phyloP scores from a whole-genome alignment of 2,888 invertebrate genomes.

The Ceramica pisi region DNA sequence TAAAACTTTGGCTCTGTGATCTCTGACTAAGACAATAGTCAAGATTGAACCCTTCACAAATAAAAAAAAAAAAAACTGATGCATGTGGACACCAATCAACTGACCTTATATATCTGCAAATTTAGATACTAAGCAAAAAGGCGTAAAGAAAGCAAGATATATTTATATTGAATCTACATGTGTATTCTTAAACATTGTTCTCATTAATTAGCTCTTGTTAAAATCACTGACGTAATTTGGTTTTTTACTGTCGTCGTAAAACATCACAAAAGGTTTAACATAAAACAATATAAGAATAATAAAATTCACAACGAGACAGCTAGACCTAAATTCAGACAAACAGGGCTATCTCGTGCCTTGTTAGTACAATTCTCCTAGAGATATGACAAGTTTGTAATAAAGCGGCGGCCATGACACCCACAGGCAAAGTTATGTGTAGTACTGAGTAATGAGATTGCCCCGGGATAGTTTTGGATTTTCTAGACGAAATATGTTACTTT shows the following conservation, averaged over 20 bases:
- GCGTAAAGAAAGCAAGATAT: not conserved
- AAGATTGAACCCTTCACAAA: no score
- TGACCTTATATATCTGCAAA: no score
- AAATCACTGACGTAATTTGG: no score
- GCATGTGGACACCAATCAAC: not conserved
- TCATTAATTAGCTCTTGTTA: not conserved
- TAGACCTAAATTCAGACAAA: slow-evolving; percentile 19
- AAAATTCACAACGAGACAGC: slow-evolving; percentile 29
- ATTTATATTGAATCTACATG: not conserved
- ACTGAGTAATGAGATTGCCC: slow-evolving; percentile 36
- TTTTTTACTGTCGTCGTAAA: not conserved
- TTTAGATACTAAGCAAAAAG: not conserved
- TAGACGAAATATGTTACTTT: slow-evolving; percentile 10
- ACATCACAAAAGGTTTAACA: not conserved
- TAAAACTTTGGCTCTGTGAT: no score
- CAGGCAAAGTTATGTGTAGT: slow-evolving; percentile 25
- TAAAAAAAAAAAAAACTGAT: no score
- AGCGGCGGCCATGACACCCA: slow-evolving; percentile 33
- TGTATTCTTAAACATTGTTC: not conserved
- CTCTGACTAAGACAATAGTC: no score
- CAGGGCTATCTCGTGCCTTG: slow-evolving; percentile 34
- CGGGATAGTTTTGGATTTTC: slow-evolving; percentile 13
- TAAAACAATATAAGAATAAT: slow-evolving; percentile 16
- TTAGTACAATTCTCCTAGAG: slow-evolving; percentile 31
- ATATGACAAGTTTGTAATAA: slow-evolving; percentile 41